Base-by-base conservation (phyloP, 2,797 vertebrate genomes). In the Mormyrops boulengeri region DNA sequence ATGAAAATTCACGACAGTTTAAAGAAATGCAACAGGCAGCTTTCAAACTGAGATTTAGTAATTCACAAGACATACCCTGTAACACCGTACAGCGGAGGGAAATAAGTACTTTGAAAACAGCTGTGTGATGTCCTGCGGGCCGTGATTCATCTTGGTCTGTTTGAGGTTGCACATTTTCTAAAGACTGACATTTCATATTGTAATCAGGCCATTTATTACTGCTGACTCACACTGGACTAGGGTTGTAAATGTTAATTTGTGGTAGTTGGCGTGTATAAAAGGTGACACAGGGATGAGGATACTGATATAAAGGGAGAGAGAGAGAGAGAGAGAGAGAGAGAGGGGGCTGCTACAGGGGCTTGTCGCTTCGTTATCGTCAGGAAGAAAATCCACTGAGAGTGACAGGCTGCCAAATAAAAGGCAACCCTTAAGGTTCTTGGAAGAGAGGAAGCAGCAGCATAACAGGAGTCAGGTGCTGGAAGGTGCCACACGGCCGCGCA, bases 221-320 rank as follows among this genome's bases (percentile, higher is more conserved):
- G 84, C 89, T 89, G 89, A 89, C 60, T 89, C 89, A 89, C 34
- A 66, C 62, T 87, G 49, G 62, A 44, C 52, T 77, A 14, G 34
- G 89, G 85, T 77, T 87, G 49, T 87, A 86, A 38, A 87, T 69
- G 60, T 87, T 62, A 86, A 89, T 69, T 80, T 77, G 85, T 87
- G 85, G n/a, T 49, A 89, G 69, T 87, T 87, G 52, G 85, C 60
- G 26, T 89, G 52, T 85, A 87, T 19, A 38, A 87, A 89, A 50
- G 82, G 49, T 89, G 89, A 77, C 85, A 30, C 22, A 62, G 49
- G 49, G 49, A 55, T 53, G 49, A 55, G 60, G 49, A 41, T 89
- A 77, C 41, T 86, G 82, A 47, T 38, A 19, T 87, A 52, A 57
- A 73, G 85, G 44, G 85, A 38, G 57, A n/a, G 19, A 34, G 62